Base-by-base conservation (phyloP, 2,888 invertebrate species). In the Habrosyne pyritoides region DNA sequence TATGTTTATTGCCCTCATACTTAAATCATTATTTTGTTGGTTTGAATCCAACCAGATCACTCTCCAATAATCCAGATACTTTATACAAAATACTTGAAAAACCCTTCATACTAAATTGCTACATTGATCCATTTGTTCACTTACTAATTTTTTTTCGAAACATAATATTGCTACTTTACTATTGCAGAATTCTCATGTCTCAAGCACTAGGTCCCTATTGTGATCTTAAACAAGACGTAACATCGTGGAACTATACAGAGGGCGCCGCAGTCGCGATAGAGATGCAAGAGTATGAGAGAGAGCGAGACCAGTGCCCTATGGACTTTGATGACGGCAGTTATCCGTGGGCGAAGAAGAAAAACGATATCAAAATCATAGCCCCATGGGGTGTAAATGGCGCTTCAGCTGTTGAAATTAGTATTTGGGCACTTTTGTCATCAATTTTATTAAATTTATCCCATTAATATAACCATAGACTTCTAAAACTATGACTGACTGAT, bases 221-320 rank as follows among this genome's bases (percentile, higher is more conserved):
- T 80, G 96, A 97, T 76, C 90, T 98, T 21, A 95, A 95, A 54
- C 99, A 99, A 91, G 97, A 97, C 71, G 98, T 99, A 0, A 95
- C 95, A 0, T 98, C 98, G 49, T 96, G 94, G 93, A 97, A 97
- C 83, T 96, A 96, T 74, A 96, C 96, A 0, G 97, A 98, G 81
- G 99, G 99, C 53, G 99, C 99, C 18, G 97, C 98, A 50, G 98
- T 99, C 61, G 95, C 97, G 47, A 89, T 99, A 18, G 96, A 97
- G 76, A 96, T 99, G 94, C 95, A 96, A 66, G 99, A 98, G 87
- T 97, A 97, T 75, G 98, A 98, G 87, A 93, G 98, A 90, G 97
- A 98, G 89, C 95, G 98, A 70, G 99, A 99, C 91, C 97, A 98
- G 77, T 99, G 99, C 83, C 99, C 99, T 0, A 99, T 99, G 98